A percentile compares a stretch with the other conserved stretches of the same genome.
phyloP scores from a whole-genome alignment of 2,113 vertebrate species.

The Melanocharis versteri region DNA sequence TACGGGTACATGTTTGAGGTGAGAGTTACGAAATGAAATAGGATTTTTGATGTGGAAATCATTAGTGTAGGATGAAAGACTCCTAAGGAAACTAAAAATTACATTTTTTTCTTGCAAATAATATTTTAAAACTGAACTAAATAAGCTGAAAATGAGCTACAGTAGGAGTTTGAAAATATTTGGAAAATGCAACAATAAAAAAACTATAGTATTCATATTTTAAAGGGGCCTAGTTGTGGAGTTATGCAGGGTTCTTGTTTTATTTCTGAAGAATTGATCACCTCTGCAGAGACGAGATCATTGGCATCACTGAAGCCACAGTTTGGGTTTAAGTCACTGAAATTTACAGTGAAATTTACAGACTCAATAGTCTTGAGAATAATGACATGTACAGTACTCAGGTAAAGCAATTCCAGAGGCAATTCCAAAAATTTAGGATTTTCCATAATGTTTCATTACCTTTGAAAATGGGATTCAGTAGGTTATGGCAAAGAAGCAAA shows the following conservation, averaged over 20 bases:
- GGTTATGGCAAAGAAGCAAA: constrained; percentile 4
- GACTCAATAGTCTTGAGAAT: not conserved
- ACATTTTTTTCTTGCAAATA: not conserved
- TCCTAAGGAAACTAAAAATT: not conserved
- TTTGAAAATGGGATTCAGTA: not conserved
- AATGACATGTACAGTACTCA: not conserved
- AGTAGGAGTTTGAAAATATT: not conserved
- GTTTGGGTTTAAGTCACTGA: not conserved
- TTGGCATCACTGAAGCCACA: not conserved
- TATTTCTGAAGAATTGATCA: not conserved
- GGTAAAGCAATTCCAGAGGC: not conserved
- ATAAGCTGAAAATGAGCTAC: not conserved
- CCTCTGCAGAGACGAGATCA: not conserved
- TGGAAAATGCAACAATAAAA: not conserved
- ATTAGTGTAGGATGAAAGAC: not conserved
- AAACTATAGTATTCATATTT: not conserved
- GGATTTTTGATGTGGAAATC: not conserved
- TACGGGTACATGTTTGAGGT: not conserved
- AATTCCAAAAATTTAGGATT: not conserved
- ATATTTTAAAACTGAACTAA: not conserved
- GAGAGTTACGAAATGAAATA: not conserved
- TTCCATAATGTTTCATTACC: not conserved
- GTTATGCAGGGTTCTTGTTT: not conserved
- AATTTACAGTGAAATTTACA: not conserved
- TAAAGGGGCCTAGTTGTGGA: not conserved